Evolutionary conservation across 2,888 invertebrate genomes (phyloP).

Genomic region (Eutolmus rufibarbis): DNA sequence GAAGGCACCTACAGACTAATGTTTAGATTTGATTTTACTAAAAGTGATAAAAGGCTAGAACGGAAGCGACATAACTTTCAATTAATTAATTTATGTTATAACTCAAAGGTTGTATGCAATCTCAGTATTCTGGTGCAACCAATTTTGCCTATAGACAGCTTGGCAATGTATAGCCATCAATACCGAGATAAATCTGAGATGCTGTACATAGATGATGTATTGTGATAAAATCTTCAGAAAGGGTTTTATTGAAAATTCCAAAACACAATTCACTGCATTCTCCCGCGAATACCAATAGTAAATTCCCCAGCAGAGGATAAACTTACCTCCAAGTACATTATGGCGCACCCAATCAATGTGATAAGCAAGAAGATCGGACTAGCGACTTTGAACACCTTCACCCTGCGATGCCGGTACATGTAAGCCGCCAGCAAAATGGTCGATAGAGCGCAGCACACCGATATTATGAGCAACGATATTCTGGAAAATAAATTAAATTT

Average conservation of each 20-base stretch:
- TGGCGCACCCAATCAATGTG: slow-evolving; percentile 86
- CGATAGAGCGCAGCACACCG: slow-evolving; percentile 79
- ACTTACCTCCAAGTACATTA: slow-evolving; percentile 91
- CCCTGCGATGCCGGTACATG: slow-evolving; percentile 81
- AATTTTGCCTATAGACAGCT: too few species aligned
- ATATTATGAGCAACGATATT: slow-evolving; percentile 80
- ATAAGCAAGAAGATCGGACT: slow-evolving; percentile 92
- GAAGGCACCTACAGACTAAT: too few species aligned
- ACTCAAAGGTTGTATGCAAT: not conserved
- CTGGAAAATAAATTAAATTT: slow-evolving; percentile 61
- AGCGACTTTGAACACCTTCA: slow-evolving; percentile 91
- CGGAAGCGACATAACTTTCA: too few species aligned
- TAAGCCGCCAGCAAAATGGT: slow-evolving; percentile 79
- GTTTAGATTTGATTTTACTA: not conserved
- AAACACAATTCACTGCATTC: not conserved
- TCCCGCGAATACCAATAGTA: not conserved
- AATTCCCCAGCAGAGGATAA: not conserved
- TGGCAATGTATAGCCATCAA: not conserved
- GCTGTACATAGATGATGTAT: not conserved
- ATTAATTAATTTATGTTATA: not conserved
- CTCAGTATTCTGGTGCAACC: too few species aligned
- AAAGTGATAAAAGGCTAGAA: too few species aligned
- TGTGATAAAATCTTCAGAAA: too few species aligned
- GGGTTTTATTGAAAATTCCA: not conserved
- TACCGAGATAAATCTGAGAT: not conserved